phyloP scores from a whole-genome alignment of 2,888 invertebrate genomes.

The Chydorus sphaericus region DNA sequence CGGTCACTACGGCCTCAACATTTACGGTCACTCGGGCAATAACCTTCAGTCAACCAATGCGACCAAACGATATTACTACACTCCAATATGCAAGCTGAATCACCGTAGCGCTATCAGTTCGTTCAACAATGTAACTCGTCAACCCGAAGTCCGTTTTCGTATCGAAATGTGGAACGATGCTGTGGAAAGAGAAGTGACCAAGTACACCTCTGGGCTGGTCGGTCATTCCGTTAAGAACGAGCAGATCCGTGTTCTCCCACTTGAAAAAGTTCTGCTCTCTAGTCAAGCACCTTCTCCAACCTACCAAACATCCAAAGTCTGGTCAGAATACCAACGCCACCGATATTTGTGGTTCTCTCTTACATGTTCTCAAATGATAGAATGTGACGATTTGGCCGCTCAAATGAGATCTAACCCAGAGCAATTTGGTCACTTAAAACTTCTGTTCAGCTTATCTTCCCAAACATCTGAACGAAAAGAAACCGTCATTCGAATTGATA shows the following conservation, averaged over 20 bases:
- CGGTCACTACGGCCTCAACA: too few species aligned
- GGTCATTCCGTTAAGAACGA: neutral
- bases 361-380: neutral
- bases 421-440: neutral
- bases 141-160: conserved; percentile 28
- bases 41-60: too few species aligned
- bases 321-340: neutral
- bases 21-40: too few species aligned
- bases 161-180: conserved; percentile 2
- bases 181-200: neutral
- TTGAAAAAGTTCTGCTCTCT: neutral
- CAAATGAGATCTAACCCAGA: neutral
- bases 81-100: neutral
- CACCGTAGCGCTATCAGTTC: neutral
- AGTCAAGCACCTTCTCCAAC: too few species aligned
- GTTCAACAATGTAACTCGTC: conserved; percentile 43
- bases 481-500: neutral
- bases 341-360: neutral
- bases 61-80: conserved; percentile 2
- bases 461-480: neutral
- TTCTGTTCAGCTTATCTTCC: neutral
- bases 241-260: neutral
- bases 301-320: neutral
- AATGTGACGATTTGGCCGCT: neutral
- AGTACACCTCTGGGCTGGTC: neutral